Evolutionary conservation across 2,888 invertebrate species (phyloP).

Genomic region (Tachina grossa): DNA sequence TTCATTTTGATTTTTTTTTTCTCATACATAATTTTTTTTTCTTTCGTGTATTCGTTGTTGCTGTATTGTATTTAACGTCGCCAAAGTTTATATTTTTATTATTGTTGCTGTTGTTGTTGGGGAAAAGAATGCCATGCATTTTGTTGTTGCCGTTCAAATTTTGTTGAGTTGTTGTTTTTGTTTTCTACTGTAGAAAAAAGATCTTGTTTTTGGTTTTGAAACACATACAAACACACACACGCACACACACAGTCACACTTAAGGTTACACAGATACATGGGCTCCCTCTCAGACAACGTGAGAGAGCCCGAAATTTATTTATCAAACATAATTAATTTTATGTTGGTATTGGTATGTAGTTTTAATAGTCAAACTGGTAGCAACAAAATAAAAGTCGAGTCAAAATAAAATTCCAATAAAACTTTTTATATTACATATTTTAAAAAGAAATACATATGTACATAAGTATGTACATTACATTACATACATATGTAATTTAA

Average conservation of each 20-base stretch:
- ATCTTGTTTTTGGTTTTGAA: constrained; percentile 64
- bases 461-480: too few relatives aligned
- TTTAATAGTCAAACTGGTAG: constrained; percentile 22
- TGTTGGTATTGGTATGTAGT: constrained; percentile 17
- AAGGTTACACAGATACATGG: constrained; percentile 19
- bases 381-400: constrained; percentile 48
- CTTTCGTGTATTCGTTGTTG: constrained; percentile 63
- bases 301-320: constrained; percentile 56
- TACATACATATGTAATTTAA: constrained; percentile 1
- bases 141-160: constrained; percentile 75
- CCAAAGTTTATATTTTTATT: constrained; percentile 72
- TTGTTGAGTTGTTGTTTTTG: constrained; percentile 55
- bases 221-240: constrained; percentile 18
- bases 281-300: constrained; percentile 5
- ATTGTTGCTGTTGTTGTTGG: constrained; percentile 78
- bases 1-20: constrained; percentile 56
- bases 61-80: constrained; percentile 66
- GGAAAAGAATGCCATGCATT: constrained; percentile 80
- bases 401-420: constrained; percentile 41
- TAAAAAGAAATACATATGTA: neutral
- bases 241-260: constrained; percentile 8
- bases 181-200: constrained; percentile 51
- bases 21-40: constrained; percentile 10
- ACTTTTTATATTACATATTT: constrained; percentile 7
- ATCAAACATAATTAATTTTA: constrained; percentile 63